Conservation (phyloP, 2,888 invertebrate species). For the Troilus luridus region DNA sequence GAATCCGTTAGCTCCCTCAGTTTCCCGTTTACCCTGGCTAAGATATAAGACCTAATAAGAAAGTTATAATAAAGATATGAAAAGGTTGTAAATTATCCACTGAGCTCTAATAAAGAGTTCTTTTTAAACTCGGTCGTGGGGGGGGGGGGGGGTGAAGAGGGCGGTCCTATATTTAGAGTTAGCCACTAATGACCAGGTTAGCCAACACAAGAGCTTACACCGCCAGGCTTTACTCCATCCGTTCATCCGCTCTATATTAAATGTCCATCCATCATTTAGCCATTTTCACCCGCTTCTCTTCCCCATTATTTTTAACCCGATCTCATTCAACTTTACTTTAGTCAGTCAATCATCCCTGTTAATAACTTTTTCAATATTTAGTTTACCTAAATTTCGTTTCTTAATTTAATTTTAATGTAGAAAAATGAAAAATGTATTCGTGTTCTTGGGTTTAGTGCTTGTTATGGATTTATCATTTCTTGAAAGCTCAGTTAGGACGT, state of each 20-base stretch:
- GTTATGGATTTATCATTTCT: no score
- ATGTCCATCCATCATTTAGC: constrained; percentile 31
- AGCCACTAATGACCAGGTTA: constrained; percentile 2
- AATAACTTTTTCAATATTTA: background rate
- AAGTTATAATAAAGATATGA: background rate
- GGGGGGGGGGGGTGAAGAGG: background rate
- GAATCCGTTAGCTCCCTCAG: background rate
- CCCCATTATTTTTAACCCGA: background rate
- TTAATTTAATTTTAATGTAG: no score
- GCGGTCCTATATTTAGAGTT: background rate
- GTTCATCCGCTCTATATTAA: constrained; percentile 23
- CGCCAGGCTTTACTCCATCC: background rate
- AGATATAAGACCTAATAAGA: background rate
- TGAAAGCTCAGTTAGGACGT: no score
- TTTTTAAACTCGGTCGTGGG: background rate
- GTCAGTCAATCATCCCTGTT: background rate
- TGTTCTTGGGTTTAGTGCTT: no score
- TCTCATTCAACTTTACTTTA: constrained; percentile 7
- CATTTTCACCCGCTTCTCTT: background rate
- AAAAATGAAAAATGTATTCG: no score
- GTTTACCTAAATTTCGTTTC: background rate
- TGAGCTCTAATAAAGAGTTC: constrained; percentile 18
- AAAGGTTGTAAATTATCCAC: background rate
- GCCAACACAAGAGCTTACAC: background rate
- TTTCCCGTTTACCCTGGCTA: background rate